Base-by-base conservation (phyloP, 2,888 invertebrate genomes). In the Drosophila mulleri region DNA sequence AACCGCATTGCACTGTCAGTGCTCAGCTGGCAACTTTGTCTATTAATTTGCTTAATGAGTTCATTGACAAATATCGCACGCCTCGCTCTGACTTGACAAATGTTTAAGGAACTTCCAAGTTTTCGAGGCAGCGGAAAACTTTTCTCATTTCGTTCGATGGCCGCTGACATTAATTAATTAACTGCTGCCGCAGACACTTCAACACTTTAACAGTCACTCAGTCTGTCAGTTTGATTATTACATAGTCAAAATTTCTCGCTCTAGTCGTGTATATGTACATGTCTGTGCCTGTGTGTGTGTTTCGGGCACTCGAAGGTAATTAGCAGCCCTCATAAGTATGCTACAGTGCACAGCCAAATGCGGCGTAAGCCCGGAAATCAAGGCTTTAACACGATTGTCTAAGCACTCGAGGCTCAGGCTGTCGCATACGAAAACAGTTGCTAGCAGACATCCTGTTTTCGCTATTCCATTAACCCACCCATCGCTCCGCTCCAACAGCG, bases 41-140 rank as follows among this genome's bases (percentile, higher is more conserved):
- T 86, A 87, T 85, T 85, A 83, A 86, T 87, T 87, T 86, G 74
- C 85, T 87, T 83, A 87, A 87, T 86, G 88, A 87, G 82, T 87
- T 85, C 85, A 80, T 78, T 87, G 88, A 86, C 85, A 87, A 86
- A 86, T 87, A 84, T 87, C 83, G 80, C 80, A 83, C 80, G 71
- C 68, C n/a, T 35, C 23, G 23, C 64, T 42, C 47, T 53, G 68
- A 71, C 68, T 68, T 53, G 60, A 76, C 73, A 82, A 80, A 71
- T 82, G 75, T 54, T 67, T 54, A 75, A 82, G 75, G 63, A 73
- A 65, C 76, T 76, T 60, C 58, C 74, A 80, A 80, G 64, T 80
- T 82, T 82, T 57, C 23, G 39, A 26, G 26, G 41, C 59, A 29
- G 18, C 32, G 20, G 59, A 37, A 85, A 87, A 87, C 82, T 87